Evolutionary conservation across 2,888 invertebrate genomes (phyloP).

Genomic region (Thalpophila matura): DNA sequence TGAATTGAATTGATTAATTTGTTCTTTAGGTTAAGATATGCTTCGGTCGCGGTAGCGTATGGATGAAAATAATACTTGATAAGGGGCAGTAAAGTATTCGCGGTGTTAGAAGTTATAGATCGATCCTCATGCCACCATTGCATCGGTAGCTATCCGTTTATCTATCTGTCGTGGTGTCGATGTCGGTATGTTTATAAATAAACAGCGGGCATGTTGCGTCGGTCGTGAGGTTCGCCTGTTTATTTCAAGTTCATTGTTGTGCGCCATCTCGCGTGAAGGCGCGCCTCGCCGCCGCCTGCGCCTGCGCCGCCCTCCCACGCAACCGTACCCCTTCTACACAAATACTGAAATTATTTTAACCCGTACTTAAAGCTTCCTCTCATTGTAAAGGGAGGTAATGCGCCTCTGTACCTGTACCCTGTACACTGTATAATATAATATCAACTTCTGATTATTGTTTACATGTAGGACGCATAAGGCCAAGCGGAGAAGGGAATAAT

Average conservation of each 20-base stretch:
- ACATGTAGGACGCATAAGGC: slow-evolving; percentile 13
- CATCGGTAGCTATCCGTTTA: slow-evolving; percentile 49
- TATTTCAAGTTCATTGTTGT: slow-evolving; percentile 72
- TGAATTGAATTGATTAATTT: background rate
- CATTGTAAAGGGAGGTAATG: slow-evolving; percentile 34
- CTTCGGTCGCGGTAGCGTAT: background rate
- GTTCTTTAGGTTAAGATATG: background rate
- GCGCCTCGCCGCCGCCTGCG: slow-evolving; percentile 44
- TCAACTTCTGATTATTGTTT: slow-evolving; percentile 26
- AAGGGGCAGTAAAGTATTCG: slow-evolving; percentile 26
- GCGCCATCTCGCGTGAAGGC: slow-evolving; percentile 57
- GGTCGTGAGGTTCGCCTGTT: slow-evolving; percentile 57
- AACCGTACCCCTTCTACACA: slow-evolving; percentile 41
- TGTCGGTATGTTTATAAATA: slow-evolving; percentile 66
- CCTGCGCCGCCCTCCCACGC: slow-evolving; percentile 62
- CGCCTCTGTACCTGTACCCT: slow-evolving; percentile 28
- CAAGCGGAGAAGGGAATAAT: slow-evolving; percentile 19
- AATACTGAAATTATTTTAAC: slow-evolving; percentile 64
- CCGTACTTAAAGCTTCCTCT: slow-evolving; percentile 46
- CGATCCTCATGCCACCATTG: slow-evolving; percentile 27
- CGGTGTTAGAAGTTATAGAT: slow-evolving; percentile 34
- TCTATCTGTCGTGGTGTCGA: slow-evolving; percentile 52
- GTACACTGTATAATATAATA: too few species aligned
- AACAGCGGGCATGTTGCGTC: slow-evolving; percentile 55
- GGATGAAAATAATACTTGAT: slow-evolving; percentile 18